phyloP scores from a whole-genome alignment of 2,888 invertebrate genomes.

The Cremastobaeus sp. region DNA sequence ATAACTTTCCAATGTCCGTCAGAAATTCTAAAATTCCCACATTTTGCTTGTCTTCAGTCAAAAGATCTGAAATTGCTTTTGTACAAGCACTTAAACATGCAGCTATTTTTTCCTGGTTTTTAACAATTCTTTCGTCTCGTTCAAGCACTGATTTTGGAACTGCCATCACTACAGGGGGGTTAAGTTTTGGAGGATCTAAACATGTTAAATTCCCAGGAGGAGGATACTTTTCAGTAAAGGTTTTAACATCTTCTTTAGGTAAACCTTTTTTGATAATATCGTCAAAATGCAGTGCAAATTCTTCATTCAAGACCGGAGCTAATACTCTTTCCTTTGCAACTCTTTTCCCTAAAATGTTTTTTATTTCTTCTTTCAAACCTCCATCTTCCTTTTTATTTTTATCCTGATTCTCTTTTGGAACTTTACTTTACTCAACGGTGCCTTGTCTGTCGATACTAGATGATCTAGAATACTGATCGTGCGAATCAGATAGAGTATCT shows the following conservation, averaged over 20 bases:
- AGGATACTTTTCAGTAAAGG: conserved; percentile 21
- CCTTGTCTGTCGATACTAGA: too few relatives aligned
- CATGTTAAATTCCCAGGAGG: conserved; percentile 7
- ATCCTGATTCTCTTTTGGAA: too few relatives aligned
- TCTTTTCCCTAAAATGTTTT: too few relatives aligned
- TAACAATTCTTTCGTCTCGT: conserved; percentile 16
- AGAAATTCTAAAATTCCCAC: conserved; percentile 14
- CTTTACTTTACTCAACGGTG: too few relatives aligned
- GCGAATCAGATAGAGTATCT: too few relatives aligned
- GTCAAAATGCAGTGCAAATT: conserved; percentile 25
- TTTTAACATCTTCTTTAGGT: conserved; percentile 9
- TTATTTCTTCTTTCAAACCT: too few relatives aligned
- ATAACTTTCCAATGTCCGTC: conserved; percentile 4
- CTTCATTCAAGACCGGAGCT: too few relatives aligned
- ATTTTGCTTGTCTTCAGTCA: too few relatives aligned
- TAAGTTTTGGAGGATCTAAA: conserved; percentile 13
- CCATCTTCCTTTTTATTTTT: too few relatives aligned
- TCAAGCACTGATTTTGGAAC: conserved; percentile 6
- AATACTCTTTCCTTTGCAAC: too few relatives aligned
- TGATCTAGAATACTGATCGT: too few relatives aligned
- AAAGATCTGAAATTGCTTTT: too few relatives aligned
- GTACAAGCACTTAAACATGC: conserved; percentile 10
- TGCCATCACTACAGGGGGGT: conserved; percentile 2
- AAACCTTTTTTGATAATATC: conserved; percentile 17
- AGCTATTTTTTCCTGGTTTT: conserved; percentile 24